Evolutionary conservation across 2,888 invertebrate species (phyloP).

Genomic region (Parnassius orleans): DNA sequence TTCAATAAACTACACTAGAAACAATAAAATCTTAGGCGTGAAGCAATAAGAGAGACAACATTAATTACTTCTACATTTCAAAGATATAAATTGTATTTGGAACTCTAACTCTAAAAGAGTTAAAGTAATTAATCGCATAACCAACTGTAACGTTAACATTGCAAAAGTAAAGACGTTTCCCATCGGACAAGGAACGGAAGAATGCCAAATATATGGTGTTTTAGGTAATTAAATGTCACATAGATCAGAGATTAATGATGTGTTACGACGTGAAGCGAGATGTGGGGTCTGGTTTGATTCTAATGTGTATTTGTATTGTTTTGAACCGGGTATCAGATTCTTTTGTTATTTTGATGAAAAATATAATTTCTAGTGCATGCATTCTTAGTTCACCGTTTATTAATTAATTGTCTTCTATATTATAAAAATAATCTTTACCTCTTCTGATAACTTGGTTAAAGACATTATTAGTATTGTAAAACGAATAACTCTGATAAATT

Average conservation of each 20-base stretch:
- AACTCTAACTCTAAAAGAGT: constrained; percentile 29
- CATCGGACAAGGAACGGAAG: constrained; percentile 67
- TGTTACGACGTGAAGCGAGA: constrained; percentile 64
- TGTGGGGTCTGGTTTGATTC: constrained; percentile 35
- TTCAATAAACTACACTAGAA: constrained; percentile 43
- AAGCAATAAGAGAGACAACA: constrained; percentile 76
- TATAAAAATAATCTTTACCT: no score
- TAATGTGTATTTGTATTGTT: constrained; percentile 11
- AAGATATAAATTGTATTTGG: constrained; percentile 24
- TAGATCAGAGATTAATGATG: constrained; percentile 80
- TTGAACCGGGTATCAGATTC: no score
- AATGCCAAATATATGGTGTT: constrained; percentile 78
- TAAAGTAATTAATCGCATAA: constrained; percentile 35
- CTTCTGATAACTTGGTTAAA: no score
- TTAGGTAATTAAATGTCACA: constrained; percentile 81
- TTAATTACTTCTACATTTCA: constrained; percentile 58
- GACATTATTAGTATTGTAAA: no score
- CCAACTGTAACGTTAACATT: constrained; percentile 8
- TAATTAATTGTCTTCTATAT: no score
- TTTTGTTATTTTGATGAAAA: no score
- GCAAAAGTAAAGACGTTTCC: constrained; percentile 39
- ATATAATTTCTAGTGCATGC: no score
- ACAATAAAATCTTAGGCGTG: constrained; percentile 79
- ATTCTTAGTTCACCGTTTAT: no score
- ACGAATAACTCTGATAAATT: no score